These are phyloP conservation scores for Spilosoma lubricipeda DNA, from an alignment of 2,888 invertebrate species.

Conservation along the genomic window DNA sequence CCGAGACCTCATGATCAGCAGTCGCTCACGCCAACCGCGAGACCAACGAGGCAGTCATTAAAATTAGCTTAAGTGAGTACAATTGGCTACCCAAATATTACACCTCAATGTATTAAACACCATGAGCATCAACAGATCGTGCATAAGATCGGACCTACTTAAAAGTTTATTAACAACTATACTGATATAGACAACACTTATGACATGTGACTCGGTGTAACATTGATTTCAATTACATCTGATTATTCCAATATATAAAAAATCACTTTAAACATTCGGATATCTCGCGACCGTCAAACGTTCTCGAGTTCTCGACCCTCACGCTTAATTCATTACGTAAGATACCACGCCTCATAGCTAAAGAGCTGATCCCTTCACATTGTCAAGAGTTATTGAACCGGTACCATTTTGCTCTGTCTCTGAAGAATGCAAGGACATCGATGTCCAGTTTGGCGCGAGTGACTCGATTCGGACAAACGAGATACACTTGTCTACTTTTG, in stretches of 20 bases:
- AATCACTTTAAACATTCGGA: constrained; percentile 37
- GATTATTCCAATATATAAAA: constrained; percentile 18
- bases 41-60: too few species aligned
- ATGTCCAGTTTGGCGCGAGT: constrained; percentile 63
- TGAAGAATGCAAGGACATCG: constrained; percentile 82
- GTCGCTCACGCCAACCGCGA: too few species aligned
- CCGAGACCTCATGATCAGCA: too few species aligned
- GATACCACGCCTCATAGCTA: constrained; percentile 69
- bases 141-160: constrained; percentile 74
- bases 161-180: constrained; percentile 69
- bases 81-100: constrained; percentile 73
- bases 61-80: constrained; percentile 55
- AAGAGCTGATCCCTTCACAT: constrained; percentile 79
- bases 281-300: constrained; percentile 64
- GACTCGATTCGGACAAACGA: constrained; percentile 36
- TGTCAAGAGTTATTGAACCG: constrained; percentile 81
- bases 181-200: constrained; percentile 53
- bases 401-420: constrained; percentile 76
- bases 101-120: constrained; percentile 67
- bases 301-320: constrained; percentile 71
- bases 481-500: constrained; percentile 27
- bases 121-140: constrained; percentile 67
- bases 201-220: constrained; percentile 27
- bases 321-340: constrained; percentile 74
- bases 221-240: constrained; percentile 25